A percentile compares a stretch with the other conserved stretches of the same genome.
Conservation (phyloP, 2,888 invertebrate genomes). For the Microdon myrmicae region DNA sequence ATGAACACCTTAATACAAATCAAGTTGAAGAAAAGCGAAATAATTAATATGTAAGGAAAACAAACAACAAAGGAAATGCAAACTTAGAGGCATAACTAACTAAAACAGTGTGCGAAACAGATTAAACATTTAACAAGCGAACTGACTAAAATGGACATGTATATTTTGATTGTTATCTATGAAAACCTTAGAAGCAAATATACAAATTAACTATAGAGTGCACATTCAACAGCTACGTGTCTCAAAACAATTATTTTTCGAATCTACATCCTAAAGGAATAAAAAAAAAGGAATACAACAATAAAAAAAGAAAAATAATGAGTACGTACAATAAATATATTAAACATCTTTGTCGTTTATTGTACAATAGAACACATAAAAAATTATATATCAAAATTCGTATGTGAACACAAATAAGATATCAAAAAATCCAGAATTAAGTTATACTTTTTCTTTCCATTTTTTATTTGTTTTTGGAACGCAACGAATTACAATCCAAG, state of each 20-base stretch:
- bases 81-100: slow-evolving; percentile 46
- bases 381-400: slow-evolving; percentile 36
- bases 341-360: slow-evolving; percentile 31
- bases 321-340: slow-evolving; percentile 19
- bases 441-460: slow-evolving; percentile 8
- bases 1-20: slow-evolving; percentile 57
- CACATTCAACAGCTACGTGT: slow-evolving; percentile 42
- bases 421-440: slow-evolving; percentile 36
- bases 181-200: slow-evolving; percentile 11
- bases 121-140: slow-evolving; percentile 42
- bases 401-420: slow-evolving; percentile 18
- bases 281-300: slow-evolving; percentile 20
- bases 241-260: slow-evolving; percentile 45
- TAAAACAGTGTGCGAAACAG: slow-evolving; percentile 31
- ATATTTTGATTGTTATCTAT: slow-evolving; percentile 36
- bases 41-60: slow-evolving; percentile 27
- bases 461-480: slow-evolving; percentile 13
- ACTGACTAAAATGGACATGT: slow-evolving; percentile 34
- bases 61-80: slow-evolving; percentile 35
- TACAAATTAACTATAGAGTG: slow-evolving; percentile 7
- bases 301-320: slow-evolving; percentile 2
- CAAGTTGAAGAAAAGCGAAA: slow-evolving; percentile 25
- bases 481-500: slow-evolving; percentile 43
- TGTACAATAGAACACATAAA: slow-evolving; percentile 26
- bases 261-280: slow-evolving; percentile 1